Percentiles rank a stretch among this genome's conserved stretches.
Evolutionary conservation across 1,140 invertebrate species (phyloP).

Genomic region (Aphaenogaster ashmeadi): DNA sequence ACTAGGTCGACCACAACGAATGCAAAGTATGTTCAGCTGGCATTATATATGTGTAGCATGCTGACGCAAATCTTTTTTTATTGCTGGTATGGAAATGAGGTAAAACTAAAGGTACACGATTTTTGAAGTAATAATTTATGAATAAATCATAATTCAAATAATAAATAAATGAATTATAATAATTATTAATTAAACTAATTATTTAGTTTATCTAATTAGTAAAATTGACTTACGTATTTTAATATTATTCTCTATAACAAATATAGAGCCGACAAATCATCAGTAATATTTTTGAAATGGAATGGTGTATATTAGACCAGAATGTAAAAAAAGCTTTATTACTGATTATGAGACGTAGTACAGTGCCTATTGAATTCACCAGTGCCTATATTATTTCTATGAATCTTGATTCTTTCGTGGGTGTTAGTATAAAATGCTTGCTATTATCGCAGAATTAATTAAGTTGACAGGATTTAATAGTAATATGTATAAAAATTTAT

Average conservation of each 20-base stretch:
- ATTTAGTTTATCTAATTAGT: not conserved
- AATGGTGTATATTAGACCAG: slow-evolving; percentile 27
- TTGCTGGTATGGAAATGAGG: slow-evolving; percentile 75
- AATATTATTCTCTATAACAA: not conserved
- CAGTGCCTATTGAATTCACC: slow-evolving; percentile 53
- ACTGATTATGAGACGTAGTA: slow-evolving; percentile 59
- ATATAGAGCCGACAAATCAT: slow-evolving; percentile 44
- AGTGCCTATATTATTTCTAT: slow-evolving; percentile 38
- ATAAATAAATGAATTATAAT: not conserved
- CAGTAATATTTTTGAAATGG: slow-evolving; percentile 37
- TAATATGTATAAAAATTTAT: not conserved
- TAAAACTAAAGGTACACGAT: slow-evolving; percentile 65
- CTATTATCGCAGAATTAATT: not conserved
- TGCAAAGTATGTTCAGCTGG: slow-evolving; percentile 30
- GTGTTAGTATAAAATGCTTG: slow-evolving; percentile 54
- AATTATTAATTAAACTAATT: slow-evolving; percentile 10
- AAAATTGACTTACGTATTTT: not conserved
- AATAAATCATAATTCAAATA: not conserved
- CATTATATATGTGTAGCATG: slow-evolving; percentile 63
- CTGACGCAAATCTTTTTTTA: slow-evolving; percentile 73
- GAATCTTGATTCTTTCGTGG: slow-evolving; percentile 60
- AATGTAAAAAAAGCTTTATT: slow-evolving; percentile 31
- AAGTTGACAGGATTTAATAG: not conserved
- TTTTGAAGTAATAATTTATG: not conserved
- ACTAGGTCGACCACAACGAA: slow-evolving; percentile 31